phyloP scores from a whole-genome alignment of 2,113 vertebrate genomes.

The human region GRCh38 chr7:69804501-69805000 shows the following conservation, averaged over 20 bases:
- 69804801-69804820: neutral
- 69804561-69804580: neutral
- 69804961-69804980: neutral
- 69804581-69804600: neutral
- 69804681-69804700: neutral
- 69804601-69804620: neutral
- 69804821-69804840: neutral
- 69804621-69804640: neutral
- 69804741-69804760: neutral
- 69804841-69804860: neutral
- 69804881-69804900: neutral
- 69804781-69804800: neutral
- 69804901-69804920: neutral
- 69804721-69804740: neutral
- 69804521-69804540: constrained; percentile 23
- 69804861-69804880: neutral
- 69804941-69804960: neutral
- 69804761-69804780: neutral
- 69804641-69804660: neutral
- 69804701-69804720: neutral
- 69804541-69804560: neutral
- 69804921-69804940: neutral
- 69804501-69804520: neutral
- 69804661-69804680: neutral
- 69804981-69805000: neutral